These are phyloP conservation scores for Yponomeuta evonymella DNA, from an alignment of 2,888 invertebrate species.

Conservation along the genomic window DNA sequence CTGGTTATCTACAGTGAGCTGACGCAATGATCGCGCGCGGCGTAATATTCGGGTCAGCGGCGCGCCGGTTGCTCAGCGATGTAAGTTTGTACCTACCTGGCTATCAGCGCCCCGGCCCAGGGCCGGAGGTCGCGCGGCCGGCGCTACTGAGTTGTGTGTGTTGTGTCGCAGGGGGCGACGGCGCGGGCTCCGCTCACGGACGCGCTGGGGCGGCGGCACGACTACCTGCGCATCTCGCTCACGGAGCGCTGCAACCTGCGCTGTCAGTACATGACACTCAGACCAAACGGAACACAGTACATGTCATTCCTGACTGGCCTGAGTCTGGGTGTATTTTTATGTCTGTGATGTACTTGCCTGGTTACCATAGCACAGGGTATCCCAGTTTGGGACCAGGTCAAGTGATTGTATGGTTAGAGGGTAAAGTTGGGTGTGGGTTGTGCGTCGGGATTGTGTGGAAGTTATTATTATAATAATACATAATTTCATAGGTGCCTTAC, in stretches of 20 bases:
- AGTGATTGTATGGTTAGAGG: too few relatives aligned
- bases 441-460: too few relatives aligned
- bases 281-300: too few relatives aligned
- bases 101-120: not conserved
- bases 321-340: too few relatives aligned
- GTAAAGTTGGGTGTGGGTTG: too few relatives aligned
- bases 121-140: not conserved
- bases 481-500: too few relatives aligned
- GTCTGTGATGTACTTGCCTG: too few relatives aligned
- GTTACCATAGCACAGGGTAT: too few relatives aligned
- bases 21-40: constrained; percentile 10
- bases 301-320: too few relatives aligned
- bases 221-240: constrained; percentile 95
- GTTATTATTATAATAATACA: too few relatives aligned
- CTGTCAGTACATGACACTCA: constrained; percentile 80
- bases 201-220: constrained; percentile 90
- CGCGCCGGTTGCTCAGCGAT: constrained; percentile 3
- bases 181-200: constrained; percentile 78
- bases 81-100: not conserved
- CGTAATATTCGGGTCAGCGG: constrained; percentile 4
- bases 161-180: not conserved
- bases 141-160: not conserved
- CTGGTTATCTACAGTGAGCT: not conserved
- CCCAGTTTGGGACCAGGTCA: too few relatives aligned
- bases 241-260: constrained; percentile 97